Evolutionary conservation across 2,797 vertebrate species (phyloP), one percentile per base, ranked within the genome.

Genomic region (Merluccius polli): DNA sequence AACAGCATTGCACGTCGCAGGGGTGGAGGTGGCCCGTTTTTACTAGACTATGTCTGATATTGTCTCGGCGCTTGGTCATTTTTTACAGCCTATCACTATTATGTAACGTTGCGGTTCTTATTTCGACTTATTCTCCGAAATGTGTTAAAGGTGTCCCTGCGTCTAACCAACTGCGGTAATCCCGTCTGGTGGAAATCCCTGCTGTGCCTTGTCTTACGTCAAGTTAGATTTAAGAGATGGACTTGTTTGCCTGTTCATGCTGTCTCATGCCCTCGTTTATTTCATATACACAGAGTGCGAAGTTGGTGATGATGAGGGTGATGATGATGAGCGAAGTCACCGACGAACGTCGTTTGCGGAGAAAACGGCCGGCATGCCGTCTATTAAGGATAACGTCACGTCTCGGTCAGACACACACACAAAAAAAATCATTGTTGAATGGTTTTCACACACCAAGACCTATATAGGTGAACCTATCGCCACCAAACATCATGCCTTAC

Each of bases 161-260:
- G 77, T 76, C 83, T 75, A 77, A 59, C 74, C 70, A 70, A 63
- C 79, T 77, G 76, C 73, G 78, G 80, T 88, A 90, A 90, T 89
- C 87, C 82, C 32, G 77, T 87, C 86, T 83, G 76, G 78, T 86
- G 86, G 85, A 86, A 81, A 78, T 84, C 81, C 85, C 76, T 73
- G 4, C 16, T 29, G 24, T 72, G 80, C 7, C 72, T 81, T 85
- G 36, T 81, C 86, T 88, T 82, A 84, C 78, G 82, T 89, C 86
- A 88, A 79, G 75, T 77, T 78, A 85, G 85, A 88, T 88, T 83
- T 83, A 73, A 81, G 29, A 35, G 71, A 75, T 70, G 77, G 85
- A 74, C 77, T n/a, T 79, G 82, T 81, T 83, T 83, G 85, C 33
- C 76, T 85, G 71, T 87, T 87, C 82, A 79, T 84, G 82, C 79